Base-by-base conservation (phyloP, 2,797 vertebrate species). In the Catharus ustulatus region DNA sequence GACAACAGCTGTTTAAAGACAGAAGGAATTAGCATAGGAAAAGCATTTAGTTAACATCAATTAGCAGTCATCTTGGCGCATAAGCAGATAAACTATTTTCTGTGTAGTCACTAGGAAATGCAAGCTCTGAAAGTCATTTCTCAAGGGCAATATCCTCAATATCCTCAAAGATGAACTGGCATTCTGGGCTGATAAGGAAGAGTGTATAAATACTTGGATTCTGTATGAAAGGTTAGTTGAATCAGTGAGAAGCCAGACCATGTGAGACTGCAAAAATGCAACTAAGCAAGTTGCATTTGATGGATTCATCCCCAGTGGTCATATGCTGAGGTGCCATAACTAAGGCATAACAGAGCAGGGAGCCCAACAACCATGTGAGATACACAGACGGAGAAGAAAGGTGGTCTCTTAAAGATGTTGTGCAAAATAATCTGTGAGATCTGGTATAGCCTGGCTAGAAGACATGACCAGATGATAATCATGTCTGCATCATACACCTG, bases 1-100 rank as follows among this genome's bases (percentile, higher is more conserved):
- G 54, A 74, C 27, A 92, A 52, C 66, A 74, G 38, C 66, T 88
- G 45, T 67, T 86, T 77, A 75, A 92, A 93, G 89, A 72, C 62
- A 84, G 62, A 68, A 92, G 7, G 55, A 89, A 84, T 82, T 8
- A 59, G 67, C 54, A 94, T 7, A 68, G 62, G 32, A 78, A 92
- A 81, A 84, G 62, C 58, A 92, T 64, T 93, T 58, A 7, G 21
- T 79, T 89, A 92, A 69, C 46, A 66, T 57, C 72, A 59, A 46
- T 66, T 90, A 93, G 63, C 23, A 89, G 59, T 72, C 81, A 84
- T 52, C 49, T 75, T 78, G 81, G 59, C 71, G 87, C 26, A n/a
- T 26, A 72, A 67, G 51, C 21, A 88, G n/a, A 81, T 68, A 78
- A 86, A 93, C 36, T 27, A 32, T 75, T 84, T 92, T 85, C 48